A percentile compares a stretch with the other conserved stretches of the same genome.
These are phyloP conservation scores for Eupithecia centaureata DNA, from an alignment of 2,888 invertebrate genomes.

Conservation along the genomic window DNA sequence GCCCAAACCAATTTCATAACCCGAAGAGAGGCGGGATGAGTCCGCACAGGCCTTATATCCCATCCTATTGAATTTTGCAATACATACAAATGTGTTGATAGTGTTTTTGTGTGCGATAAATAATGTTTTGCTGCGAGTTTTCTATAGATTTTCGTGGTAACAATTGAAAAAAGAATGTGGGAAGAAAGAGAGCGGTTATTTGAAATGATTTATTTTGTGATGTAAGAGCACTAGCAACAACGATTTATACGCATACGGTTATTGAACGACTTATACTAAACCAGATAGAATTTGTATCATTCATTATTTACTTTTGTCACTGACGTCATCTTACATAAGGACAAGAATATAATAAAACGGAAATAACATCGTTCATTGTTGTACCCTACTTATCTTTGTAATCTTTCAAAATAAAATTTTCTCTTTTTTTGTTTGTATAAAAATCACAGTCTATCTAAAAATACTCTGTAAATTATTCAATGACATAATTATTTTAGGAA, in stretches of 20 bases:
- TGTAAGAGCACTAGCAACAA: not conserved
- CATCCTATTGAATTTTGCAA: slow-evolving; percentile 70
- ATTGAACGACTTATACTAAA: not conserved
- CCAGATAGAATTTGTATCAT: not conserved
- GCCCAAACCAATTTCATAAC: slow-evolving; percentile 74
- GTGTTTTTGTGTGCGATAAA: slow-evolving; percentile 54
- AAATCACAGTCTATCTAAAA: not conserved
- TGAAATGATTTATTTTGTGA: not conserved
- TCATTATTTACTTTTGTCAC: too few species aligned
- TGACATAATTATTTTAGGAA: not conserved
- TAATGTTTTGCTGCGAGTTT: slow-evolving; percentile 45
- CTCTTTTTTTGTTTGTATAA: too few species aligned
- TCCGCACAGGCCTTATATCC: slow-evolving; percentile 56
- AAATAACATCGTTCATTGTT: too few species aligned
- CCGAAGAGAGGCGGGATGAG: slow-evolving; percentile 66
- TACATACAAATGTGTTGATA: slow-evolving; percentile 69
- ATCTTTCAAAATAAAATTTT: too few species aligned
- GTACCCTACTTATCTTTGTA: too few species aligned
- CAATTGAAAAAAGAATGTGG: slow-evolving; percentile 36
- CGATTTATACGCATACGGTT: not conserved
- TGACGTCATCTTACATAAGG: too few species aligned
- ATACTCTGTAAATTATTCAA: not conserved
- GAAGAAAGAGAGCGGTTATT: slow-evolving; percentile 12
- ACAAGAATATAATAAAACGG: too few species aligned
- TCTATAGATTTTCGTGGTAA: slow-evolving; percentile 38